Base-by-base conservation (phyloP, 2,797 vertebrate genomes). In the Acipenser transmontanus region DNA sequence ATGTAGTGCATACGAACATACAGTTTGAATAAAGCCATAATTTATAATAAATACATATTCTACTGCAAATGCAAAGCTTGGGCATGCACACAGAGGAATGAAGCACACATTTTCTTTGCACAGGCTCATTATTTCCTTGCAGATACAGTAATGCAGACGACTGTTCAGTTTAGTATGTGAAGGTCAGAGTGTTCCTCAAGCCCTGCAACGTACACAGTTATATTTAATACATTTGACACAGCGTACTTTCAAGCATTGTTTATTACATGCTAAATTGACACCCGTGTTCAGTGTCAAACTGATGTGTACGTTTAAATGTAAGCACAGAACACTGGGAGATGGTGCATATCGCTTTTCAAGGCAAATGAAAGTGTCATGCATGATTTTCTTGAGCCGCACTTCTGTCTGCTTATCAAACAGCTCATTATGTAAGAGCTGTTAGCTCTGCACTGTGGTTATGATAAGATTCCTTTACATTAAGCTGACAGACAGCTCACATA, bases 211-310 rank as follows among this genome's bases (percentile, higher is more conserved):
- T 62, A 71, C 7, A 65, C 17, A 8, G 6, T 8, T 51, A 60
- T 57, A 56, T 34, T 57, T 14, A 71, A 66, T 7, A 66, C 65
- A 65, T 76, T 65, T 47, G 59, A 60, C 50, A 63, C 76, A 63
- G 77, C 79, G 4, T 78, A 69, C 66, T 62, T 66, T 63, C 70
- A 75, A 71, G 62, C 68, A 60, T 52, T 84, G 81, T 86, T 87
- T 83, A 84, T 1, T 61, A 76, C 73, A 82, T 80, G 79, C 72
- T 79, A 84, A 80, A 85, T 83, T 82, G 76, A 69, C 73, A 80
- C 73, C 69, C 65, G 61, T 73, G 79, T 69, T 82, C 77, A 78
- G 80, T 74, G 77, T 80, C 80, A 80, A 67, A 67, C 72, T 76
- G 73, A 69, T 54, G 57, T 80, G 76, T 62, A 62, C 80, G 73